Conservation (phyloP, 2,888 invertebrate species). For the Drosophila rellima region DNA sequence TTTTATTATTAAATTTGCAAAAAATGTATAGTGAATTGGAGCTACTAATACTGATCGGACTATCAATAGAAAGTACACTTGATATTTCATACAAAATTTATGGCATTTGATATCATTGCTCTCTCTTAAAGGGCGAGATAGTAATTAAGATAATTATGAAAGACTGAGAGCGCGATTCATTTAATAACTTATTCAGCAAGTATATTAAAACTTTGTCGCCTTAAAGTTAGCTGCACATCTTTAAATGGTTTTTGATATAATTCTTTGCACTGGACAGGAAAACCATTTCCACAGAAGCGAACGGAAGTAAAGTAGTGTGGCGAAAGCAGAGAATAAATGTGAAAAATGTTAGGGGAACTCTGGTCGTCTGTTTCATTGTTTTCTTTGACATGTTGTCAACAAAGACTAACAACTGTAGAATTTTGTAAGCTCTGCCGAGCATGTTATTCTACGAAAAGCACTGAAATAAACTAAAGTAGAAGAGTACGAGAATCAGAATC, state of each 20-base stretch:
- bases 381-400: conserved; percentile 59
- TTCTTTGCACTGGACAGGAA: conserved; percentile 1
- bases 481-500: conserved; percentile 12
- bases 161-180: neutral
- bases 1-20: neutral
- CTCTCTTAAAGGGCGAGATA: no score
- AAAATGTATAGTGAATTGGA: no score
- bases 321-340: conserved; percentile 6
- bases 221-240: neutral
- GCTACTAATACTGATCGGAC: no score
- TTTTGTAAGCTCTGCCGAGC: conserved; percentile 30
- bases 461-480: conserved; percentile 6
- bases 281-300: neutral
- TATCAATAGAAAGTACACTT: no score
- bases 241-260: conserved; percentile 6
- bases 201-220: conserved; percentile 10
- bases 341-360: conserved; percentile 6
- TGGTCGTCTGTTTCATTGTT: conserved; percentile 47
- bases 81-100: no score
- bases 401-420: conserved; percentile 21
- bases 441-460: conserved; percentile 30
- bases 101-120: no score
- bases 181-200: neutral
- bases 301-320: conserved; percentile 1
- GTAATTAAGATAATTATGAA: no score